phyloP scores from a whole-genome alignment of 2,888 invertebrate genomes.

The Lissonota sp. region DNA sequence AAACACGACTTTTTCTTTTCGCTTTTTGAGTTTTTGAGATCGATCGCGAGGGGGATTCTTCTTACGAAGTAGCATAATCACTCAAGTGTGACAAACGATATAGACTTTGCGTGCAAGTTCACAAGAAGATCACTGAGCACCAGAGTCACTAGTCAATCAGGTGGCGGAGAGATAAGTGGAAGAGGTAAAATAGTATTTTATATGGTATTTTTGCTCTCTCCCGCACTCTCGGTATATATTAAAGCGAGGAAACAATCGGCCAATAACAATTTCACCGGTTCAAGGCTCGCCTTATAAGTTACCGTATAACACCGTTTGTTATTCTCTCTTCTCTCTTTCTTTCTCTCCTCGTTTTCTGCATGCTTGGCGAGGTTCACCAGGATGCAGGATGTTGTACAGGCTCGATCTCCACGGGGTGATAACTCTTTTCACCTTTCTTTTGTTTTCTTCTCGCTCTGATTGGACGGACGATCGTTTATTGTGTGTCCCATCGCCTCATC shows the following conservation, averaged over 20 bases:
- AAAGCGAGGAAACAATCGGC: slow-evolving; percentile 64
- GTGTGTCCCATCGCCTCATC: slow-evolving; percentile 49
- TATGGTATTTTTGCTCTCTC: neutral
- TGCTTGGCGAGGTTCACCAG: slow-evolving; percentile 42
- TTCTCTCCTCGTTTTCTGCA: slow-evolving; percentile 23
- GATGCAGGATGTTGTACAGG: slow-evolving; percentile 71
- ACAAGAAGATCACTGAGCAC: neutral
- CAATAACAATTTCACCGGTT: slow-evolving; percentile 68
- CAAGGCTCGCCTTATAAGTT: slow-evolving; percentile 60
- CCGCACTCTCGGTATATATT: slow-evolving; percentile 15
- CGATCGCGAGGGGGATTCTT: too few relatives aligned
- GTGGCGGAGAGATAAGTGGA: slow-evolving; percentile 41
- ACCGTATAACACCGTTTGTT: slow-evolving; percentile 2
- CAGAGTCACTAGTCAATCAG: slow-evolving; percentile 50
- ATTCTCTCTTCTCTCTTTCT: slow-evolving; percentile 15
- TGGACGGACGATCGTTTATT: slow-evolving; percentile 71
- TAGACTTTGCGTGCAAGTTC: slow-evolving; percentile 11
- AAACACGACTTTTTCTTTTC: too few relatives aligned
- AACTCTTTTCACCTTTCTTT: slow-evolving; percentile 83
- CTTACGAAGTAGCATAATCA: slow-evolving; percentile 9
- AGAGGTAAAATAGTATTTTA: slow-evolving; percentile 12
- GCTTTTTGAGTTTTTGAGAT: too few relatives aligned
- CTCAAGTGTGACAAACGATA: slow-evolving; percentile 43
- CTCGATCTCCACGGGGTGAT: slow-evolving; percentile 78
- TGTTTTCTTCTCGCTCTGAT: slow-evolving; percentile 83